These are phyloP conservation scores for Heliconius nattereri DNA, from an alignment of 1,140 invertebrate species.

Conservation along the genomic window DNA sequence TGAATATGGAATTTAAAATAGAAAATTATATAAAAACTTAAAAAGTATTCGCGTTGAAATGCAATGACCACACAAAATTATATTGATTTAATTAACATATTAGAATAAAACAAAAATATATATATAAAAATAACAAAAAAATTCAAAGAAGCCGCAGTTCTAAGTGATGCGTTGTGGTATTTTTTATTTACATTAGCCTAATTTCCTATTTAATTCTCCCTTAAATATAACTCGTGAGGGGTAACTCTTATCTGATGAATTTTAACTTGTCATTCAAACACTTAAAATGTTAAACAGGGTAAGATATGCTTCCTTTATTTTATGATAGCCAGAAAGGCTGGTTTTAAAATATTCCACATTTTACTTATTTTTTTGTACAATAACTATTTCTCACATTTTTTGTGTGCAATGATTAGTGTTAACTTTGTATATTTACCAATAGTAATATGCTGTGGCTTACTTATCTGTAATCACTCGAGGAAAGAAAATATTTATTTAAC, in stretches of 20 bases:
- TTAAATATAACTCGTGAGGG: conserved; percentile 58
- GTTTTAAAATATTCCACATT: not conserved
- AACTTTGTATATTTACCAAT: too few relatives aligned
- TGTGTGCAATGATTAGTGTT: too few relatives aligned
- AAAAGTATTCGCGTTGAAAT: too few relatives aligned
- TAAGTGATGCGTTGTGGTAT: conserved; percentile 20
- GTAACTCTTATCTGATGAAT: conserved; percentile 37
- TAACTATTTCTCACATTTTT: not conserved
- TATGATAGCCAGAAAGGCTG: not conserved
- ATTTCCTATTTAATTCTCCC: conserved; percentile 76
- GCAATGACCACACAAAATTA: not conserved
- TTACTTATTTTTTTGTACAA: not conserved
- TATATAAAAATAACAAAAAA: conserved; percentile 17
- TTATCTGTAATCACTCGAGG: too few relatives aligned
- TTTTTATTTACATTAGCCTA: conserved; percentile 53
- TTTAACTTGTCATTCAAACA: conserved; percentile 39
- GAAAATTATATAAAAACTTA: too few relatives aligned
- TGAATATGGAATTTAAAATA: not conserved
- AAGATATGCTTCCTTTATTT: conserved; percentile 29
- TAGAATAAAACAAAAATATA: not conserved
- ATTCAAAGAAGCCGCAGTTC: conserved; percentile 27
- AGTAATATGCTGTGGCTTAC: too few relatives aligned
- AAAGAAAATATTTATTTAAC: too few relatives aligned
- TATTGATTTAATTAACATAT: not conserved
- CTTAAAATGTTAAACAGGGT: conserved; percentile 30